These are phyloP conservation scores for Heliconius ethilla DNA, from an alignment of 2,888 invertebrate species.

Conservation along the genomic window DNA sequence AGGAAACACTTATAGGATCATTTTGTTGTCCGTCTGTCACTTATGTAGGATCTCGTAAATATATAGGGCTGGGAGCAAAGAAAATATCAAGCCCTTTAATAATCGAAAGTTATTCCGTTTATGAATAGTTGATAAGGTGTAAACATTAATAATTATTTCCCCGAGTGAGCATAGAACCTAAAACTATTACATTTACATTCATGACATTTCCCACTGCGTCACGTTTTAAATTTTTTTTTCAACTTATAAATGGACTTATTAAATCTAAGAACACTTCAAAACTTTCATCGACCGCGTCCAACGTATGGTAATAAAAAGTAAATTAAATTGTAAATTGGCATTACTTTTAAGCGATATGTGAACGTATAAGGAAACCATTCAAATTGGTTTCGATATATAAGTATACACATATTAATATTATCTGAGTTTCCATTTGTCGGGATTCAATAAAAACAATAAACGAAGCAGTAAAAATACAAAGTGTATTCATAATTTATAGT, in stretches of 20 bases:
- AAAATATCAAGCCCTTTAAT: too few relatives aligned
- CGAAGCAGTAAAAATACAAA: constrained; percentile 10
- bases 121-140: too few relatives aligned
- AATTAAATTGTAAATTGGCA: constrained; percentile 12
- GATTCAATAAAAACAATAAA: constrained; percentile 21
- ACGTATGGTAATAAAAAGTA: constrained; percentile 11
- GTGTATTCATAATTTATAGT: neutral
- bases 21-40: too few relatives aligned
- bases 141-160: too few relatives aligned
- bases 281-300: neutral
- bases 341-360: constrained; percentile 18
- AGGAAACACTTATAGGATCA: too few relatives aligned
- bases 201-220: neutral
- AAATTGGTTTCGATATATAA: constrained; percentile 13
- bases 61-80: too few relatives aligned
- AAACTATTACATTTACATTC: too few relatives aligned
- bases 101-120: too few relatives aligned
- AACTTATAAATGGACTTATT: neutral
- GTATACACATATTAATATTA: neutral
- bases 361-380: constrained; percentile 22
- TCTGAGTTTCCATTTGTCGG: neutral
- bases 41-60: too few relatives aligned
- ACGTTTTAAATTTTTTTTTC: neutral
- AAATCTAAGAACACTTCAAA: neutral
- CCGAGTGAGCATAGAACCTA: too few relatives aligned